These are phyloP conservation scores for Plectropomus leopardus DNA, from an alignment of 2,113 vertebrate species.

Conservation along the genomic window DNA sequence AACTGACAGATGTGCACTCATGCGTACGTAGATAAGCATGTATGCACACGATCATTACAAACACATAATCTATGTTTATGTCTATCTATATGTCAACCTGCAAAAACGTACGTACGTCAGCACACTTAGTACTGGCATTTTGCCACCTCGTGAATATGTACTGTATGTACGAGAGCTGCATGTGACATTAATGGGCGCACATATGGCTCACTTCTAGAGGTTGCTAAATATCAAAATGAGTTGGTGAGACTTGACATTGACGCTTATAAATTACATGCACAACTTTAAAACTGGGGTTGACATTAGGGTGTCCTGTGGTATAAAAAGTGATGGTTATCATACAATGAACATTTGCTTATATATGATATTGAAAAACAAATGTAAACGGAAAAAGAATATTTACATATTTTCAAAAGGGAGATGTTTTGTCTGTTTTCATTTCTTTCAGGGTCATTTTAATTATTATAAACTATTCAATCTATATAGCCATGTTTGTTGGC, in stretches of 20 bases:
- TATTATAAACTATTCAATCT: too few relatives aligned
- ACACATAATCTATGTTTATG: not conserved
- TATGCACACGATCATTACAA: not conserved
- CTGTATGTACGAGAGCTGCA: not conserved
- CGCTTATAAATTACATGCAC: too few relatives aligned
- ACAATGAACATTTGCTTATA: too few relatives aligned
- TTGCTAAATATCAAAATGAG: not conserved
- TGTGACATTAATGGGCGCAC: not conserved
- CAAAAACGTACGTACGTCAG: conserved; percentile 3
- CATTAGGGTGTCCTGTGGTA: too few relatives aligned
- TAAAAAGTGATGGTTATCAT: too few relatives aligned
- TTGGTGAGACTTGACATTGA: not conserved
- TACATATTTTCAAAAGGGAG: too few relatives aligned
- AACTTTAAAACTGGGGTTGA: too few relatives aligned
- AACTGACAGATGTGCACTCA: not conserved
- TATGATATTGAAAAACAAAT: too few relatives aligned
- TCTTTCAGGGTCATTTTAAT: too few relatives aligned
- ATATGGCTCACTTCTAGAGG: not conserved
- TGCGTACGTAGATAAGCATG: not conserved
- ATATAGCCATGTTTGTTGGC: too few relatives aligned
- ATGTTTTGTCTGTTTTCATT: too few relatives aligned
- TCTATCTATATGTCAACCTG: conserved; percentile 8
- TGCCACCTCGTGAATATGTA: not conserved
- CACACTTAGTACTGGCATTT: not conserved
- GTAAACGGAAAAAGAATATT: too few relatives aligned